These are phyloP conservation scores for Idaea straminata DNA, from an alignment of 2,888 invertebrate genomes.

Conservation along the genomic window DNA sequence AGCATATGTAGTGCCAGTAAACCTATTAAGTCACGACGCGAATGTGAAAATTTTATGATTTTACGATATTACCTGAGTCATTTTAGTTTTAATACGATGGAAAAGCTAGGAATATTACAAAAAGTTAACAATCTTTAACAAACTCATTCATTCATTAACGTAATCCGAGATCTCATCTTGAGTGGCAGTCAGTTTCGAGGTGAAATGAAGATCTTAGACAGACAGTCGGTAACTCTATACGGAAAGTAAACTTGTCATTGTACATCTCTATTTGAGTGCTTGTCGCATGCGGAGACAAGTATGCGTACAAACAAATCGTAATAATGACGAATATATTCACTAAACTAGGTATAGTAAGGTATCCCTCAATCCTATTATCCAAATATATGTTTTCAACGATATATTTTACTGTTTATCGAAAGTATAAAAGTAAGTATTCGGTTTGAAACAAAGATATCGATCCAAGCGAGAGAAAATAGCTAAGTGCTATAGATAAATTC, in stretches of 20 bases:
- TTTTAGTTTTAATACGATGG: no score
- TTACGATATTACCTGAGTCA: no score
- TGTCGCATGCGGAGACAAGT: constrained; percentile 17
- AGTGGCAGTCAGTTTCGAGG: background rate
- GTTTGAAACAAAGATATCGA: background rate
- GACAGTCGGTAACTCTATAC: constrained; percentile 4
- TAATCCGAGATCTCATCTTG: background rate
- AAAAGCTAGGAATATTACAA: no score
- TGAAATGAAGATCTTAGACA: background rate
- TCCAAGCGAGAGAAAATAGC: background rate
- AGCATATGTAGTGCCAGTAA: no score
- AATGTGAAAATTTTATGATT: no score
- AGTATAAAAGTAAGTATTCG: constrained; percentile 23
- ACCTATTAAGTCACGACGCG: no score
- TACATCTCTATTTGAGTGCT: constrained; percentile 25
- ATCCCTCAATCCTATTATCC: no score
- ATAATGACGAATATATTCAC: constrained; percentile 24
- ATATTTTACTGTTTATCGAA: constrained; percentile 14
- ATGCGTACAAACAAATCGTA: constrained; percentile 28
- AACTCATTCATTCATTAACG: background rate
- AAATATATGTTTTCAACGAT: no score
- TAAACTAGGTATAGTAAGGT: no score
- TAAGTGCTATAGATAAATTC: background rate
- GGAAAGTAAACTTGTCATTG: background rate
- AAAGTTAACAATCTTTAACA: no score